These are phyloP conservation scores for Aphaenogaster ashmeadi DNA, from an alignment of 1,140 invertebrate species.

Conservation along the genomic window DNA sequence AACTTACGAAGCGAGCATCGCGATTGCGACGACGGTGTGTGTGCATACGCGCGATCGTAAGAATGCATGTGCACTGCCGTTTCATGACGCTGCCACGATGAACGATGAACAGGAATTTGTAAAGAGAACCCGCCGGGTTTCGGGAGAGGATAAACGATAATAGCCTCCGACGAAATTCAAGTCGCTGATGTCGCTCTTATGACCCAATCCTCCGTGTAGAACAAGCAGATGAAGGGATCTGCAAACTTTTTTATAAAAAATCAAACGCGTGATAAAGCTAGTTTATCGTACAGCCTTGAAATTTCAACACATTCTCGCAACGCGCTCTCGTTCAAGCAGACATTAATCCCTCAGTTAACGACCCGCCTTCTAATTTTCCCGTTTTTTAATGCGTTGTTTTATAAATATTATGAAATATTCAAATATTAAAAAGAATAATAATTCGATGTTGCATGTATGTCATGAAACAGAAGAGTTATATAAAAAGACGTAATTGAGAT, in stretches of 20 bases:
- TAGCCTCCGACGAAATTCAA: constrained; percentile 64
- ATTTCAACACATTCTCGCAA: constrained; percentile 1
- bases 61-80: constrained; percentile 43
- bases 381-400: neutral
- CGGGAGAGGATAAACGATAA: constrained; percentile 71
- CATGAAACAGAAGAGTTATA: neutral
- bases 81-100: constrained; percentile 75
- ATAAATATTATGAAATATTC: neutral
- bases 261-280: neutral
- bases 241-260: neutral
- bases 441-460: neutral
- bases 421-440: neutral
- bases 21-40: constrained; percentile 71
- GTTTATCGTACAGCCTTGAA: neutral
- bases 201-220: neutral
- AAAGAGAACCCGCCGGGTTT: constrained; percentile 62
- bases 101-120: constrained; percentile 72
- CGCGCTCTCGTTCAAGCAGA: neutral
- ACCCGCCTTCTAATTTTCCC: neutral
- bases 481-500: neutral
- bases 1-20: constrained; percentile 73
- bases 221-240: constrained; percentile 10
- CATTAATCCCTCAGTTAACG: neutral
- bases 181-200: neutral
- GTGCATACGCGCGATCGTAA: constrained; percentile 42